Conservation (phyloP, 2,797 vertebrate species). For the Lycodopsis pacificus region DNA sequence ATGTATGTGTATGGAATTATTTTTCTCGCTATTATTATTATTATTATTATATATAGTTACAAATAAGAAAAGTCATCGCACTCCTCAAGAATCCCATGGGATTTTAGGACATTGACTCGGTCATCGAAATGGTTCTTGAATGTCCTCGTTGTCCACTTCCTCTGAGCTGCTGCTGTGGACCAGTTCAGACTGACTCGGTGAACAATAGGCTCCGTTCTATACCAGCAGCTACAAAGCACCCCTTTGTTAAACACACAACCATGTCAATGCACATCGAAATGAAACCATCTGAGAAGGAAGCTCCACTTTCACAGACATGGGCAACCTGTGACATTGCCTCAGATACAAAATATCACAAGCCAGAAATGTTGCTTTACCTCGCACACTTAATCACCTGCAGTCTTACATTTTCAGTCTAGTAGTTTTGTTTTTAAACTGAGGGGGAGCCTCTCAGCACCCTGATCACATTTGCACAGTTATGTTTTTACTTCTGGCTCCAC, state of each 20-base stretch:
- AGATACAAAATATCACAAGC: no score
- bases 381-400: neutral
- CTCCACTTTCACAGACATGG: neutral
- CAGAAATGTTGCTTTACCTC: neutral
- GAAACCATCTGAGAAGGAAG: neutral
- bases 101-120: neutral
- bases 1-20: neutral
- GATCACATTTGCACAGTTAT: neutral
- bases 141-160: neutral
- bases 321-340: neutral
- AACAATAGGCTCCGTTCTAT: neutral
- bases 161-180: neutral
- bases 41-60: neutral
- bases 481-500: neutral
- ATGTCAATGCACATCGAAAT: neutral
- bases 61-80: neutral
- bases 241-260: constrained; percentile 13
- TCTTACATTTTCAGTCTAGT: neutral
- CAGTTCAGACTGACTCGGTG: constrained; percentile 4
- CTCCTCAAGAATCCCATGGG: neutral
- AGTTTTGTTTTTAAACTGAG: neutral
- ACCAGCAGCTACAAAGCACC: neutral
- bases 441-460: neutral
- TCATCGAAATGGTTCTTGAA: neutral
- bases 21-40: no score